Evolutionary conservation across 2,797 vertebrate species (phyloP).

Genomic region (Epinephelus awoara): DNA sequence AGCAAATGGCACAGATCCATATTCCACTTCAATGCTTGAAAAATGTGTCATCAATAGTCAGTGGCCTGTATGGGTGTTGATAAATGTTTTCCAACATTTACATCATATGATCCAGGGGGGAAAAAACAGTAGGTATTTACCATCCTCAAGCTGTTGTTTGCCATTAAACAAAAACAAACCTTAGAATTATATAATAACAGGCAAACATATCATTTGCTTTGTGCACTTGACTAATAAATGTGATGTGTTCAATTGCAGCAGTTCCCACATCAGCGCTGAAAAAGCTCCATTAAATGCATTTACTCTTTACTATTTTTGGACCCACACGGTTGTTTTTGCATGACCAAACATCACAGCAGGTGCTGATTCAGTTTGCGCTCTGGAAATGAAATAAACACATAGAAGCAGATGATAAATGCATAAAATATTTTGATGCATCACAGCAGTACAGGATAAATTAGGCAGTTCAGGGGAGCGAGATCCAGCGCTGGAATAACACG

Average conservation of each 20-base stretch:
- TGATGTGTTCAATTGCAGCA: not conserved
- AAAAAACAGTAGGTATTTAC: not conserved
- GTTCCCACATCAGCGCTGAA: not conserved
- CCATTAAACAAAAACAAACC: conserved; percentile 6
- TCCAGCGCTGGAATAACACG: not conserved
- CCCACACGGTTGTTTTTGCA: conserved; percentile 37
- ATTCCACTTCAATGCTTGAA: conserved; percentile 3
- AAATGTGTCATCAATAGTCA: conserved; percentile 4
- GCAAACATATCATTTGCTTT: conserved; percentile 5
- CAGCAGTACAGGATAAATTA: conserved; percentile 16
- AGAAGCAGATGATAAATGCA: conserved; percentile 41
- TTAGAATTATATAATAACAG: not conserved
- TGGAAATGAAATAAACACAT: conserved; percentile 43
- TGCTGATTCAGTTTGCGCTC: conserved; percentile 47
- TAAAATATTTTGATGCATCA: conserved; percentile 26
- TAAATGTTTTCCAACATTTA: not conserved
- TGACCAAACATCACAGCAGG: conserved; percentile 46
- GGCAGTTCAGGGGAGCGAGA: not conserved
- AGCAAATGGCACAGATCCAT: conserved; percentile 6
- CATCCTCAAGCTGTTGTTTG: not conserved
- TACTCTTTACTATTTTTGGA: conserved; percentile 26
- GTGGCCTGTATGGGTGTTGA: not conserved
- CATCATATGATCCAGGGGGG: not conserved
- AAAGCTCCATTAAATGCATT: conserved; percentile 37
- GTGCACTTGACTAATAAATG: conserved; percentile 3